Evolutionary conservation across 1,140 invertebrate species (phyloP).

Genomic region (Tenebrio molitor): DNA sequence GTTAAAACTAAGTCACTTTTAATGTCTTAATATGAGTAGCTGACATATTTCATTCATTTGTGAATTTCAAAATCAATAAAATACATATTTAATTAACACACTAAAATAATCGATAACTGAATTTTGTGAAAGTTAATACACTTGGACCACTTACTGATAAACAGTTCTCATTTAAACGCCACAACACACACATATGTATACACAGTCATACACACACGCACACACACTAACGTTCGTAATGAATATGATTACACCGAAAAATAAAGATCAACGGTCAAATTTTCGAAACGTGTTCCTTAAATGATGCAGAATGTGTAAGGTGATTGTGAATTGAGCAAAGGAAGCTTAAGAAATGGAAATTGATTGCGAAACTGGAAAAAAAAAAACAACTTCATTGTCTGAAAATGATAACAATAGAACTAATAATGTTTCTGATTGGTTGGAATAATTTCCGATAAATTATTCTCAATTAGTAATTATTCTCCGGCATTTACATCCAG

Average conservation of each 20-base stretch:
- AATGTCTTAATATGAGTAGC: constrained; percentile 38
- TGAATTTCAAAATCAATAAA: constrained; percentile 39
- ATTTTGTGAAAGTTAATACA: constrained; percentile 41
- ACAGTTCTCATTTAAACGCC: constrained; percentile 30
- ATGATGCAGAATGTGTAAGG: constrained; percentile 4
- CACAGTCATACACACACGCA: too few relatives aligned
- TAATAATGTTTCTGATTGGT: constrained; percentile 10
- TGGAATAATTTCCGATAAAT: neutral
- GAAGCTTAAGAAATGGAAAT: neutral
- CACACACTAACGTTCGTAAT: too few relatives aligned
- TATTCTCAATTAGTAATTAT: too few relatives aligned
- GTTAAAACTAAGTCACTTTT: constrained; percentile 17
- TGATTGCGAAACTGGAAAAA: too few relatives aligned
- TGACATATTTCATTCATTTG: constrained; percentile 34
- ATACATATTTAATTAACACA: constrained; percentile 40
- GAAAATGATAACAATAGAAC: neutral
- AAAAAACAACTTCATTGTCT: neutral
- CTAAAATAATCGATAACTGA: constrained; percentile 39
- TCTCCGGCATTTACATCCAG: neutral
- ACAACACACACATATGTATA: constrained; percentile 25
- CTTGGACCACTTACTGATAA: constrained; percentile 39
- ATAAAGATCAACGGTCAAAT: constrained; percentile 23
- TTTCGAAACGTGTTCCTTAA: constrained; percentile 13
- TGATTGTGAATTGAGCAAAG: neutral
- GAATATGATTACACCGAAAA: constrained; percentile 32